Conservation (phyloP, 1,140 invertebrate genomes). For the Leguminivora glycinivorella region DNA sequence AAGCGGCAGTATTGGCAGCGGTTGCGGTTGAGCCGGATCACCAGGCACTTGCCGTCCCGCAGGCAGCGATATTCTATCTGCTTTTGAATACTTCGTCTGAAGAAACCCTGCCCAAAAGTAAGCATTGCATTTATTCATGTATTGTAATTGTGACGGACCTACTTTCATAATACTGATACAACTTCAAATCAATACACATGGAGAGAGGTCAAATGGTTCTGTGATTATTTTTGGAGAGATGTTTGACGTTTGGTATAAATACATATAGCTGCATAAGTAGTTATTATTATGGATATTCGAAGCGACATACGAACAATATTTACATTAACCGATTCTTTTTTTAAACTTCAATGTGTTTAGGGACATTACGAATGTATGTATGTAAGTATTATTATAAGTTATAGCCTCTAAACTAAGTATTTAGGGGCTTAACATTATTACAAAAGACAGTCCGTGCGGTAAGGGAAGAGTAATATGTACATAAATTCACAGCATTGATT, state of each 20-base stretch:
- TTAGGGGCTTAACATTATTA: too few relatives aligned
- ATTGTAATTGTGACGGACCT: neutral
- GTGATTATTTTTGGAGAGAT: neutral
- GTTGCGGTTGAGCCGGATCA: conserved; percentile 97
- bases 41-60: conserved; percentile 97
- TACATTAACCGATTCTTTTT: too few relatives aligned
- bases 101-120: conserved; percentile 85
- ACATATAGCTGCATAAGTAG: neutral
- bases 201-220: neutral
- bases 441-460: too few relatives aligned
- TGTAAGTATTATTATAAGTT: too few relatives aligned
- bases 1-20: conserved; percentile 99
- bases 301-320: too few relatives aligned
- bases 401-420: too few relatives aligned
- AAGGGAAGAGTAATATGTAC: too few relatives aligned
- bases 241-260: neutral
- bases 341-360: too few relatives aligned
- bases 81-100: conserved; percentile 96
- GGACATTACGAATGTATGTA: too few relatives aligned
- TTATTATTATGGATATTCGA: neutral
- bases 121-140: neutral
- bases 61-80: conserved; percentile 98
- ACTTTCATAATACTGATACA: conserved; percentile 21
- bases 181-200: neutral
- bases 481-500: too few relatives aligned